phyloP scores from a whole-genome alignment of 1,140 invertebrate genomes.

The Cotesia vestalis region DNA sequence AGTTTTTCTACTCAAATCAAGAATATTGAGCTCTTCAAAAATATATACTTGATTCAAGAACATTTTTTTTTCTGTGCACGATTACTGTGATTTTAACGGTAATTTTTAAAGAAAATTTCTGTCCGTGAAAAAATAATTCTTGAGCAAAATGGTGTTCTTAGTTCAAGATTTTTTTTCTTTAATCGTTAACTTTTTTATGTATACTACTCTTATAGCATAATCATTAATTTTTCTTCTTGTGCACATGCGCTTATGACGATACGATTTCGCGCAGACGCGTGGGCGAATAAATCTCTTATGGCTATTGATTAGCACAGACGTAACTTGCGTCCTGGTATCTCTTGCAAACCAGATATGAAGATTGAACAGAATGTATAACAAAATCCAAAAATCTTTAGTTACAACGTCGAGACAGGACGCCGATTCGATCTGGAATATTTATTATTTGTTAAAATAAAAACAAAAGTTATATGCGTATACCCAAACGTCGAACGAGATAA shows the following conservation, averaged over 20 bases:
- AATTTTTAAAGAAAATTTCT: no score
- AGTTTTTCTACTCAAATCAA: no score
- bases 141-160: no score
- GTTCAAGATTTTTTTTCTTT: conserved; percentile 14
- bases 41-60: no score
- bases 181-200: conserved; percentile 12
- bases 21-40: no score
- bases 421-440: conserved; percentile 24
- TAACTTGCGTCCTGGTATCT: conserved; percentile 35
- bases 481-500: conserved; percentile 35
- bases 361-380: conserved; percentile 15
- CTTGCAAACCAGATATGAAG: neutral
- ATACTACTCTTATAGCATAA: neutral
- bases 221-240: conserved; percentile 14
- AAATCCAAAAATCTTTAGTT: conserved; percentile 35
- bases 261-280: conserved; percentile 22
- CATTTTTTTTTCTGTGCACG: no score
- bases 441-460: conserved; percentile 13
- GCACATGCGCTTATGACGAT: conserved; percentile 20
- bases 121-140: no score
- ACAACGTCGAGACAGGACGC: conserved; percentile 11
- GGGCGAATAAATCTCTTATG: conserved; percentile 32
- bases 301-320: conserved; percentile 32
- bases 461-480: conserved; percentile 8
- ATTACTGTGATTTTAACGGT: no score